phyloP scores from a whole-genome alignment of 2,113 vertebrate species.

The Dasyurus viverrinus region DNA sequence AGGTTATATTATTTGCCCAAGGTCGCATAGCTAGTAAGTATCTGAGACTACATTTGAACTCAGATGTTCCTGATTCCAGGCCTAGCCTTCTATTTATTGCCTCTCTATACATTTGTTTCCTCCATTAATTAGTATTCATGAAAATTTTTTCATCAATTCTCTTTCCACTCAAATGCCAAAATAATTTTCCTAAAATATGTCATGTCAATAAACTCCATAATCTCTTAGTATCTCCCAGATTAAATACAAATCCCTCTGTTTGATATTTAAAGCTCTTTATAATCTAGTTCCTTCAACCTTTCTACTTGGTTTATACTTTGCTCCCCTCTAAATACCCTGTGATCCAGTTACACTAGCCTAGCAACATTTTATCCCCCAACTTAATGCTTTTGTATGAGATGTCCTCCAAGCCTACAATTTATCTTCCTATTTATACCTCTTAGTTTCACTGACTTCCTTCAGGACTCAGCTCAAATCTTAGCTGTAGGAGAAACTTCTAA shows the following conservation, averaged over 20 bases:
- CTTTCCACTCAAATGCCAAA: not conserved
- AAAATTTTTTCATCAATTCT: not conserved
- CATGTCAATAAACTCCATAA: not conserved
- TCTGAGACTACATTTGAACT: not conserved
- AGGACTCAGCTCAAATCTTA: not conserved
- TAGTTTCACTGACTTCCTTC: not conserved
- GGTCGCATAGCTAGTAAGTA: not conserved
- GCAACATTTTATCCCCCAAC: not conserved
- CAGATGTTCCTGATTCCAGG: not conserved
- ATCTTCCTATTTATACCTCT: not conserved
- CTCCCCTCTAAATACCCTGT: not conserved
- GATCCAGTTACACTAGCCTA: not conserved
- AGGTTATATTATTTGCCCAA: not conserved
- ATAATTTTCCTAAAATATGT: not conserved
- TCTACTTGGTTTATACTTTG: not conserved
- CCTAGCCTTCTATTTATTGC: not conserved
- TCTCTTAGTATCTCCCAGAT: not conserved
- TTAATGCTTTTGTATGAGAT: not conserved
- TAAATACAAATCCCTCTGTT: constrained; percentile 13
- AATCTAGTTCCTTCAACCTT: not conserved
- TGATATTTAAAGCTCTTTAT: constrained; percentile 6
- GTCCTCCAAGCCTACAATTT: not conserved
- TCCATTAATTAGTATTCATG: constrained; percentile 5
- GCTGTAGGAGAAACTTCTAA: not conserved
- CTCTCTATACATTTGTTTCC: constrained; percentile 4